These are phyloP conservation scores for Gorsachius goisagi DNA, from an alignment of 2,113 vertebrate species.

Conservation along the genomic window DNA sequence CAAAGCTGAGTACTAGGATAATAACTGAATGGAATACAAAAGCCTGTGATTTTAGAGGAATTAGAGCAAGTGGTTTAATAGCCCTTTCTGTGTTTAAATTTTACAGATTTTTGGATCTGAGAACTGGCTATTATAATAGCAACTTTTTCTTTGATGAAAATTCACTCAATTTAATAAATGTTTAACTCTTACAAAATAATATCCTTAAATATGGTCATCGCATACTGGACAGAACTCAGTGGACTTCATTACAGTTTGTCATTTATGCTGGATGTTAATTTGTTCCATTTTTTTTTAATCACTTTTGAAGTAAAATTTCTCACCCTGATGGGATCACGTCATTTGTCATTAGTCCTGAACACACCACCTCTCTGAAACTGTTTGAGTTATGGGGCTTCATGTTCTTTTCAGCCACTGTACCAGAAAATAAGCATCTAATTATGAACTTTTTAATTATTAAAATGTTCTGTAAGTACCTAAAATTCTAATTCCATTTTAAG, in stretches of 20 bases:
- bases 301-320: background rate
- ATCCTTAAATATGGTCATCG: background rate
- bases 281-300: background rate
- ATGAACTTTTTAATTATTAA: conserved; percentile 45
- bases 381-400: conserved; percentile 15
- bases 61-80: background rate
- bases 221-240: background rate
- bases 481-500: conserved; percentile 48
- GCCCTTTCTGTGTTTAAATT: background rate
- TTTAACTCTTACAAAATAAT: background rate
- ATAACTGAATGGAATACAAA: background rate
- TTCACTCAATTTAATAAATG: background rate
- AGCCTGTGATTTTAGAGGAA: background rate
- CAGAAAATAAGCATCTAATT: conserved; percentile 53
- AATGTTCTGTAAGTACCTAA: background rate
- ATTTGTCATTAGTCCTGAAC: background rate
- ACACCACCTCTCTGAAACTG: background rate
- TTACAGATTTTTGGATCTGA: background rate
- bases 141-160: background rate
- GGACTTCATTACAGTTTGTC: background rate
- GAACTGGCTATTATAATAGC: background rate
- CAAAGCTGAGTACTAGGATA: background rate
- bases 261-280: background rate
- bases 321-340: background rate
- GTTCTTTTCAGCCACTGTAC: conserved; percentile 23